Conservation (phyloP, 2,888 invertebrate species). For the Apotomis betuletana region DNA sequence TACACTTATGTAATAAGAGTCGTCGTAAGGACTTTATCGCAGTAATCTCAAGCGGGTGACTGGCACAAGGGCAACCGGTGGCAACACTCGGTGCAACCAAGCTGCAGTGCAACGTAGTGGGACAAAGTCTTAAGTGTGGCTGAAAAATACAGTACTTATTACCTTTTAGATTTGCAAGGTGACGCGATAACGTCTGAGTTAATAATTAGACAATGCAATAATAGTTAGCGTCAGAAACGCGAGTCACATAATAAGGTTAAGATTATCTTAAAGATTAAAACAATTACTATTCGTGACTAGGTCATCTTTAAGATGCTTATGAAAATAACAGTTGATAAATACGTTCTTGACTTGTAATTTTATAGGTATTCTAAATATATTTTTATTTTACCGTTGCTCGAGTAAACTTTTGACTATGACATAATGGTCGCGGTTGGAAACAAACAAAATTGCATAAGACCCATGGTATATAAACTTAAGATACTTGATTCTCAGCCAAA, state of each 20-base stretch:
- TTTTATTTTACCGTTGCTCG: too few relatives aligned
- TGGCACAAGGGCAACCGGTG: constrained; percentile 35
- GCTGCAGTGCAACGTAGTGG: constrained; percentile 7
- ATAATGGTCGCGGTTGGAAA: too few relatives aligned
- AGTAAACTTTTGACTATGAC: too few relatives aligned
- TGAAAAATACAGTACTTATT: not conserved
- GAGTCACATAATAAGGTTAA: not conserved
- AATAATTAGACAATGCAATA: constrained; percentile 40
- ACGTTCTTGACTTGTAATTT: too few relatives aligned
- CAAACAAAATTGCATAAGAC: too few relatives aligned
- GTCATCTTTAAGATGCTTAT: not conserved
- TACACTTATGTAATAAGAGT: constrained; percentile 12
- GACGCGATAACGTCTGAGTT: constrained; percentile 9
- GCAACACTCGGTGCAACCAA: constrained; percentile 16
- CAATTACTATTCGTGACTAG: constrained; percentile 12
- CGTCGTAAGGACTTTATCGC: constrained; percentile 20
- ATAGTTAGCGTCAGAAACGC: constrained; percentile 15
- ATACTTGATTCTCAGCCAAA: too few relatives aligned
- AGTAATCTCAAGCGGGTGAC: constrained; percentile 22
- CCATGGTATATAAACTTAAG: too few relatives aligned
- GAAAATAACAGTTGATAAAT: too few relatives aligned
- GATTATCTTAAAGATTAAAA: constrained; percentile 17
- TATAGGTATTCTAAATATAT: too few relatives aligned
- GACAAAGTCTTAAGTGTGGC: not conserved
- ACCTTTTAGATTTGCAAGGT: not conserved